phyloP scores from a whole-genome alignment of 2,888 invertebrate species.

The Tinea trinotella region DNA sequence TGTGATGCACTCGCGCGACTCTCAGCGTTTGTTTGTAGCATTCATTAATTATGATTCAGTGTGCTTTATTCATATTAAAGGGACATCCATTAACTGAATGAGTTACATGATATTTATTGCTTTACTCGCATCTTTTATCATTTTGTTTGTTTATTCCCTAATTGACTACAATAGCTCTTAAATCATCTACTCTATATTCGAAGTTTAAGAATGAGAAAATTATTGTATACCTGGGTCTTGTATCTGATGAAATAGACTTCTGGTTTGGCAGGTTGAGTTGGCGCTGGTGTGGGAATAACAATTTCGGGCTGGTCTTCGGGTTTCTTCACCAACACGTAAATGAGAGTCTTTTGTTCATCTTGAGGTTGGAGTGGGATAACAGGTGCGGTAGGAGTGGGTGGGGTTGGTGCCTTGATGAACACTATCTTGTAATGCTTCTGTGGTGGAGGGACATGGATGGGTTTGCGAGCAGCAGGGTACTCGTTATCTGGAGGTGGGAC shows the following conservation, averaged over 20 bases:
- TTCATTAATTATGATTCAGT: slow-evolving; percentile 1
- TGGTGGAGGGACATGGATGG: slow-evolving; percentile 68
- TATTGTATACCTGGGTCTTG: slow-evolving; percentile 79
- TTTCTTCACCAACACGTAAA: slow-evolving; percentile 91
- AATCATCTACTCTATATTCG: too few relatives aligned
- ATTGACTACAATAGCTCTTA: too few relatives aligned
- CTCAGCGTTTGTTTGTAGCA: not conserved
- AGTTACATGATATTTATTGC: too few relatives aligned
- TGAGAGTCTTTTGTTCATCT: slow-evolving; percentile 91
- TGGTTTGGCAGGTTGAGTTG: slow-evolving; percentile 90
- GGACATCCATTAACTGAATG: too few relatives aligned
- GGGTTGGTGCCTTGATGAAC: slow-evolving; percentile 82
- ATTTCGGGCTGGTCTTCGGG: slow-evolving; percentile 88
- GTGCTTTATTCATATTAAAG: not conserved
- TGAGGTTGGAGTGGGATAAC: slow-evolving; percentile 80
- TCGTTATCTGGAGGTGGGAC: slow-evolving; percentile 91
- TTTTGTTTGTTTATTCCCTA: not conserved
- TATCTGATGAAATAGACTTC: slow-evolving; percentile 94
- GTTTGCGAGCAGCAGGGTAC: slow-evolving; percentile 75
- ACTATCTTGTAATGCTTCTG: slow-evolving; percentile 90
- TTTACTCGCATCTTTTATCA: not conserved
- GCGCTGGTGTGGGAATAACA: slow-evolving; percentile 82
- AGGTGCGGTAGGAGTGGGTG: slow-evolving; percentile 75
- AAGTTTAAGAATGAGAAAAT: not conserved
- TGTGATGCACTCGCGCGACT: not conserved